These are phyloP conservation scores for Capricornis sumatraensis DNA, from an alignment of 2,113 vertebrate species.

Conservation along the genomic window DNA sequence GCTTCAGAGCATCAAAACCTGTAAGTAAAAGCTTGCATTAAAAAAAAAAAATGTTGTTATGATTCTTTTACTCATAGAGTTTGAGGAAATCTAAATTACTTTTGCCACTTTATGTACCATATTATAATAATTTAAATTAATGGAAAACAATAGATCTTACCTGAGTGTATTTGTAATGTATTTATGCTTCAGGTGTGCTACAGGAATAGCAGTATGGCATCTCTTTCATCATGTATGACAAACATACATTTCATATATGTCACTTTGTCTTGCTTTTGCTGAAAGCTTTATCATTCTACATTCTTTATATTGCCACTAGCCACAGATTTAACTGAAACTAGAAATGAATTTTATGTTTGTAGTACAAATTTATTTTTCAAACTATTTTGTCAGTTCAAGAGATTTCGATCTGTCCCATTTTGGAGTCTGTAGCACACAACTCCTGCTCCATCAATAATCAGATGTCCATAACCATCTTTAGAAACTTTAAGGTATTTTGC, in stretches of 20 bases:
- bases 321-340: not conserved
- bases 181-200: not conserved
- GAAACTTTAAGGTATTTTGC: not conserved
- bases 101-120: not conserved
- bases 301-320: not conserved
- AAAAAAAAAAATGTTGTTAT: not conserved
- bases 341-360: not conserved
- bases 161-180: not conserved
- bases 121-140: not conserved
- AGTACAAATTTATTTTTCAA: not conserved
- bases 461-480: not conserved
- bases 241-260: not conserved
- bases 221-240: not conserved
- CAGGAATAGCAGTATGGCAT: not conserved
- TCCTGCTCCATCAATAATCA: not conserved
- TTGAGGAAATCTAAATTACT: conserved; percentile 19
- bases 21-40: not conserved
- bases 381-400: not conserved
- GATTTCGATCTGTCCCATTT: not conserved
- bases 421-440: not conserved
- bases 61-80: not conserved
- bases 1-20: not conserved
- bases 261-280: not conserved
- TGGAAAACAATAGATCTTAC: not conserved
- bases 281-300: not conserved